Evolutionary conservation across 2,888 invertebrate genomes (phyloP), one percentile per base, ranked within the genome.

Genomic region (Caenorhabditis sp.): DNA sequence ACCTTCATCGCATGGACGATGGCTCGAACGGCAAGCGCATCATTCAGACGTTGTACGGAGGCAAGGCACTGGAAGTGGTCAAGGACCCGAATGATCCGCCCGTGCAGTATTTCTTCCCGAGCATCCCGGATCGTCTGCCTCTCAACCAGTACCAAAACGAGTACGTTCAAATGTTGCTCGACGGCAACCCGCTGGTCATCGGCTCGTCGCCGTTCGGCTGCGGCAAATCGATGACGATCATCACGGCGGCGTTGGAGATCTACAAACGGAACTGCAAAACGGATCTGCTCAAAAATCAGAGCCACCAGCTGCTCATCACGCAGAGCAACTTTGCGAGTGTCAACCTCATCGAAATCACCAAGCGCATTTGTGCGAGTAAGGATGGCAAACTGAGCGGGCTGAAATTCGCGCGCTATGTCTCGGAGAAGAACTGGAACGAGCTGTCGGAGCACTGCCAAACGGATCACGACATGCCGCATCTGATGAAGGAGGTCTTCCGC

Each of bases 241-340:
- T 76, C 26, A 61, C 76, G 1, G 69, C 76, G 7, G 76, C 69
- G 12, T 12, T 76, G 3, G 76, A 76, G 38, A 51, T 76, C 8
- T 47, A 76, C 47, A 66, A 66, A 24, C 49, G 66, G 16, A 64
- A 75, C 19, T n/a, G 16, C 6, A 64, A 22, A 10, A 41, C 2
- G 26, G 19, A 41, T 10, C 5, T 26, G 8, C 14, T 70, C 19
- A 10, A 31, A 1, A 59, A 69, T n/a, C 44, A 47, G 8, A 12
- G 14, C 5, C 59, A 76, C 24, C 76, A 76, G 14, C 54, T 76
- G 0, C 51, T 76, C 0, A 61, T 76, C 26, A 76, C 76, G n/a
- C 76, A 76, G 51, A 69, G 68, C 26, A 76, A 76, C 41, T 76
- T 59, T n/a, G 76, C 68, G 16, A 69, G 76, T 41, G 76, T 76